Evolutionary conservation across 1,140 invertebrate species (phyloP), one percentile per base, ranked within the genome.

Genomic region (Augochlora pura): DNA sequence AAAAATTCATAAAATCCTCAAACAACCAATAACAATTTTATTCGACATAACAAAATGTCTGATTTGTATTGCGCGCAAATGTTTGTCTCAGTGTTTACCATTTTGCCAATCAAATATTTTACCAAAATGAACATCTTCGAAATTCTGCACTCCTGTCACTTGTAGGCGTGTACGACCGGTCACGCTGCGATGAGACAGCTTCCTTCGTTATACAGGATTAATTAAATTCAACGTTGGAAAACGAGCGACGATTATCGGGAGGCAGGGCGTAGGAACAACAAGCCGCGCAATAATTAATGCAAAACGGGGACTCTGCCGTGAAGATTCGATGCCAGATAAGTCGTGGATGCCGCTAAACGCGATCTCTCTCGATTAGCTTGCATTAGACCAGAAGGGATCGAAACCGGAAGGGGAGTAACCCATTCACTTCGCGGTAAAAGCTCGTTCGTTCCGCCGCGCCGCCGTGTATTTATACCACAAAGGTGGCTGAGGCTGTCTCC

Each of bases 171-270:
- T 32, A 65, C 63, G 77, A 84, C 84, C 82, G 83, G 82, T 84
- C 82, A 85, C 71, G 83, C 71, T 77, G 82, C 46, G 65, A 69
- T 69, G 66, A n/a, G 46, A 76, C 62, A 66, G 62, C 67, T 80
- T 85, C 82, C 83, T 76, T 80, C 76, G 54, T 62, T 80, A 21
- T 54, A 16, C 25, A n/a, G 69, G 23, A 57, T 73, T 64, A 72
- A 78, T 73, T 72, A 78, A 10, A 63, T 63, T 38, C 60, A 8
- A 63, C 27, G 27, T 39, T 18, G 27, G 49, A 76, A n/a, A 54
- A 54, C 59, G 68, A 72, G 46, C 16, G 71, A 84, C 78, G 83
- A 85, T 80, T 76, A 84, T 32, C 60, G 25, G 9, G 54, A n/a
- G 54, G 21, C 18, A n/a, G 9, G 38, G 18, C 25, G 57, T 39